A percentile compares a stretch with the other conserved stretches of the same genome.
These are phyloP conservation scores for Adelphocoris suturalis DNA, from an alignment of 2,888 invertebrate species.

Conservation along the genomic window DNA sequence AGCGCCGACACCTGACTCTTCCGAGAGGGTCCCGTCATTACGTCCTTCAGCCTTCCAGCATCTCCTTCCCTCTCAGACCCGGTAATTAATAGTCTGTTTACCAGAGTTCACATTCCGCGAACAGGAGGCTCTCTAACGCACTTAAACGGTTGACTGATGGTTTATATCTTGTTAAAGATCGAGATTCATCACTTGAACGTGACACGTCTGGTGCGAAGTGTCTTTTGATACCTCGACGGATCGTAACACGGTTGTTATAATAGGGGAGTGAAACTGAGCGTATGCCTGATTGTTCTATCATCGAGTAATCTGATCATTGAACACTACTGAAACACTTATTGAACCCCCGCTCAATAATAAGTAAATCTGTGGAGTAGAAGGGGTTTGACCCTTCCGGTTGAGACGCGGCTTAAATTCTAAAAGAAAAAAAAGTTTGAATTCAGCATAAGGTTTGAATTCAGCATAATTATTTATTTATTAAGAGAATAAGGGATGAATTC, in stretches of 20 bases:
- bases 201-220: neutral
- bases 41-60: conserved; percentile 22
- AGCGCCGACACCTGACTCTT: conserved; percentile 36
- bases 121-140: neutral
- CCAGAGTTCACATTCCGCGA: conserved; percentile 19
- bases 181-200: neutral
- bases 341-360: too few relatives aligned
- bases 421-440: too few relatives aligned
- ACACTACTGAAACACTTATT: too few relatives aligned
- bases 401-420: too few relatives aligned
- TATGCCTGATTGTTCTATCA: too few relatives aligned
- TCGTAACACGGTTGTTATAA: neutral
- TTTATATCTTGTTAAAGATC: conserved; percentile 19
- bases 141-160: conserved; percentile 30
- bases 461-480: too few relatives aligned
- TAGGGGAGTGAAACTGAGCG: too few relatives aligned
- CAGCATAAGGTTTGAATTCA: too few relatives aligned
- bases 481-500: too few relatives aligned
- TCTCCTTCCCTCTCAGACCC: neutral
- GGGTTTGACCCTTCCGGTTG: too few relatives aligned
- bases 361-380: too few relatives aligned
- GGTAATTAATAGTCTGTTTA: conserved; percentile 32
- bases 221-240: neutral
- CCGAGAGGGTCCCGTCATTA: neutral
- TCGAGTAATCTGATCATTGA: too few relatives aligned